Evolutionary conservation across 1,140 invertebrate genomes (phyloP), one percentile per base, ranked within the genome.

Genomic region (Pteromalus puparum): DNA sequence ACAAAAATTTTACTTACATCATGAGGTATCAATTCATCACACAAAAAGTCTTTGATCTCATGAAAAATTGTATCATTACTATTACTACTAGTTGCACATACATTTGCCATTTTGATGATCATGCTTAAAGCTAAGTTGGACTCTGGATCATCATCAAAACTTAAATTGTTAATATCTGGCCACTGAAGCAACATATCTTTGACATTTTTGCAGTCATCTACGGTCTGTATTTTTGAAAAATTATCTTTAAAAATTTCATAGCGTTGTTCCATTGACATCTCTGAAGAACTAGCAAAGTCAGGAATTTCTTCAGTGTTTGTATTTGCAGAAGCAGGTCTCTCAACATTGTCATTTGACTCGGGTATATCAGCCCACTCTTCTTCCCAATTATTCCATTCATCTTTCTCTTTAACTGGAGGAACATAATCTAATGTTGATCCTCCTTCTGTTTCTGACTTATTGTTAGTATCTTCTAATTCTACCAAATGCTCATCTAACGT

Each of bases 41-140:
- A 83, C 15, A 92, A 83, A 24, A 93, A 86, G 75, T 92, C 89
- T 81, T 89, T 89, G 72, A 90, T 91, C 84, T 93, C 91, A 78
- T 90, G 80, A 4, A 92, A 85, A 83, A 91, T 67, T 70, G 80
- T 84, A 73, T 90, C 88, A 79, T 76, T 85, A 75, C 30, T 87
- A 74, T 82, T 74, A 77, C 87, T 86, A 6, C 46, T 80, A 72
- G 10, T 72, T 42, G 28, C 46, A 24, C 18, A 61, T n/a, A 86
- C 65, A 53, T 82, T 18, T 77, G 77, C 72, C 26, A 91, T n/a
- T 82, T 87, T 87, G 7, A 86, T 87, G 24, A 91, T 77, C 87
- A 92, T 88, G 83, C 85, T 87, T 6, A 92, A 85, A 70, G 88
- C 48, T 9, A 91, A 90, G 89, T 91, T 88, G 46, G 89, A 89